A percentile compares a stretch with the other conserved stretches of the same genome.
Evolutionary conservation across 92 coral and sea anemone genomes (phyloP).

Genomic region (Porites divaricata): DNA sequence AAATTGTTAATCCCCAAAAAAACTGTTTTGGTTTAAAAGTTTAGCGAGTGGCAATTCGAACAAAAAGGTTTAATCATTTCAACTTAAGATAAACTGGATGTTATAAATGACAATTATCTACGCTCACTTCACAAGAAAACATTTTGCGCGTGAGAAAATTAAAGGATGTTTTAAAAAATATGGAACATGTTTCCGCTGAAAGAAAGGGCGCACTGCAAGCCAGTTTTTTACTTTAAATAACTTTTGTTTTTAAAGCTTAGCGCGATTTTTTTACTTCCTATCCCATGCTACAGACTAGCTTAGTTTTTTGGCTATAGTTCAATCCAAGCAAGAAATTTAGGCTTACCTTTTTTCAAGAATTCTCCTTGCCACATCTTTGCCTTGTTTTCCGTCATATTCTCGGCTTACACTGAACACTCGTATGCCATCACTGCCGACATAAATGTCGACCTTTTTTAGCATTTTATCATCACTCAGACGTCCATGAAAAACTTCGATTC

Average conservation of each 20-base stretch:
- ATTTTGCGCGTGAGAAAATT: background rate
- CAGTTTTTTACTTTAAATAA: too few species aligned
- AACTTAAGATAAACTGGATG: background rate
- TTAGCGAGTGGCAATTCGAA: background rate
- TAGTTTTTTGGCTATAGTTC: background rate
- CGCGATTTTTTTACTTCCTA: too few species aligned
- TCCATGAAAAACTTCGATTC: conserved; percentile 91
- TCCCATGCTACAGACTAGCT: too few species aligned
- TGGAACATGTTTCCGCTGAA: background rate
- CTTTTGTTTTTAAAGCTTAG: too few species aligned
- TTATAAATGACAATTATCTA: conserved; percentile 12
- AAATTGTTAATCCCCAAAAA: background rate
- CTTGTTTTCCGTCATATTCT: conserved; percentile 88
- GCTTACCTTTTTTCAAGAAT: conserved; percentile 90
- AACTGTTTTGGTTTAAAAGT: background rate
- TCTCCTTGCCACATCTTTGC: conserved; percentile 85
- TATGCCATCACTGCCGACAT: conserved; percentile 91
- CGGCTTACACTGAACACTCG: conserved; percentile 85
- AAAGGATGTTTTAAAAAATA: background rate
- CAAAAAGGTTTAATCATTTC: conserved; percentile 6
- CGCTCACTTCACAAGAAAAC: background rate
- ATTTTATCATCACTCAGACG: conserved; percentile 77
- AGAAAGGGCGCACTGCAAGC: too few species aligned
- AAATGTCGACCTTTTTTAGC: conserved; percentile 86
- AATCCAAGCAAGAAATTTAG: background rate